phyloP scores from a whole-genome alignment of 2,888 invertebrate genomes.

The Eupithecia tripunctaria region DNA sequence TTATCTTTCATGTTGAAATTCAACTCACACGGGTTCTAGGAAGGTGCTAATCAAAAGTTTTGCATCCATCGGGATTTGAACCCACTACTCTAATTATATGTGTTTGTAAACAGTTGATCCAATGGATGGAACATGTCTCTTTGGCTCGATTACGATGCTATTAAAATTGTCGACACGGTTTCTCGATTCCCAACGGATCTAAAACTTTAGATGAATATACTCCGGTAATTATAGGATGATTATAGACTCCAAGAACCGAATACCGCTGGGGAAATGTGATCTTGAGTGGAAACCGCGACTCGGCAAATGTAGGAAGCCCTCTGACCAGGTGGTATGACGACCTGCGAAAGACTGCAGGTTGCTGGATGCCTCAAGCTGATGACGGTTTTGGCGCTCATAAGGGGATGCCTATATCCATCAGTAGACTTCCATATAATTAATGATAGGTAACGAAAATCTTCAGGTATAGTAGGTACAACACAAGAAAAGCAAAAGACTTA shows the following conservation, averaged over 20 bases:
- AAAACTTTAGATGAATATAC: not conserved
- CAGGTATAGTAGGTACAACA: not conserved
- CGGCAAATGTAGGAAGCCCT: not conserved
- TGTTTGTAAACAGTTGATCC: not conserved
- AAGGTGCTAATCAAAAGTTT: not conserved
- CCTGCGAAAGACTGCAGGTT: not conserved
- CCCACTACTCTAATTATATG: no score
- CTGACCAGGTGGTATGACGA: not conserved
- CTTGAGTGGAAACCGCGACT: not conserved
- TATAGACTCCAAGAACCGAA: not conserved
- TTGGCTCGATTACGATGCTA: not conserved
- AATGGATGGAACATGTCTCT: not conserved
- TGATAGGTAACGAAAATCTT: not conserved
- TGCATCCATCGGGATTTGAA: not conserved
- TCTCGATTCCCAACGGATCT: not conserved
- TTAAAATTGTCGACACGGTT: not conserved
- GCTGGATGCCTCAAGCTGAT: not conserved
- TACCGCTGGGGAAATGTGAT: not conserved
- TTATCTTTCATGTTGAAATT: not conserved
- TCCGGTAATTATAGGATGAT: not conserved
- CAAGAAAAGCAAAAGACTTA: not conserved
- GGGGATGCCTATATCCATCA: not conserved
- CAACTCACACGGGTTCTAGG: not conserved
- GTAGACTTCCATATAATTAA: not conserved
- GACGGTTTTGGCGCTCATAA: not conserved